These are phyloP conservation scores for Acleris emargana DNA, from an alignment of 2,888 invertebrate species.

Conservation along the genomic window DNA sequence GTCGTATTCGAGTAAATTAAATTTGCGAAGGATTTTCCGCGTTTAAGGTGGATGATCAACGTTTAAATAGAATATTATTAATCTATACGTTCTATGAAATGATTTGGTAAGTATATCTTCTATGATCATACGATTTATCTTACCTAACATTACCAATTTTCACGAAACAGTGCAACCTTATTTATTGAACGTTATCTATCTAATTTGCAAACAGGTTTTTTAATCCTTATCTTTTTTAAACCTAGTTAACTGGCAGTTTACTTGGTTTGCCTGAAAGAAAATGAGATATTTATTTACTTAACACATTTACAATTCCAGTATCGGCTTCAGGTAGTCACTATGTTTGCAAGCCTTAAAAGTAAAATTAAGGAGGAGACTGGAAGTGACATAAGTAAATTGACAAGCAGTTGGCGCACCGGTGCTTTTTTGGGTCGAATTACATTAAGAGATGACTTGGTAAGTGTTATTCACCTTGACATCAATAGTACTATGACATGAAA, in stretches of 20 bases:
- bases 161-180: constrained; percentile 46
- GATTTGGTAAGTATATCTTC: background rate
- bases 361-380: constrained; percentile 96
- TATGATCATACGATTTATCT: background rate
- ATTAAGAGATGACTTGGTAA: constrained; percentile 77
- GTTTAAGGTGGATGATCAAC: background rate
- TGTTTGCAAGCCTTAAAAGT: constrained; percentile 95
- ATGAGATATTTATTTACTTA: background rate
- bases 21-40: background rate
- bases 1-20: background rate
- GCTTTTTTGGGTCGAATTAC: constrained; percentile 79
- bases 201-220: constrained; percentile 50
- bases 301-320: constrained; percentile 37
- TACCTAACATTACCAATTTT: background rate
- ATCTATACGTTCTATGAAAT: background rate
- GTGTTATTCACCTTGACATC: constrained; percentile 39
- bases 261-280: background rate
- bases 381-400: constrained; percentile 86
- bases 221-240: constrained; percentile 32
- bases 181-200: constrained; percentile 52
- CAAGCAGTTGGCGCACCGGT: constrained; percentile 77
- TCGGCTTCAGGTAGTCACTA: constrained; percentile 61
- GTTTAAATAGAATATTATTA: background rate
- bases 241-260: background rate
- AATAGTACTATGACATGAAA: constrained; percentile 1